These are phyloP conservation scores for Leucoma salicis DNA, from an alignment of 2,888 invertebrate genomes.

Conservation along the genomic window DNA sequence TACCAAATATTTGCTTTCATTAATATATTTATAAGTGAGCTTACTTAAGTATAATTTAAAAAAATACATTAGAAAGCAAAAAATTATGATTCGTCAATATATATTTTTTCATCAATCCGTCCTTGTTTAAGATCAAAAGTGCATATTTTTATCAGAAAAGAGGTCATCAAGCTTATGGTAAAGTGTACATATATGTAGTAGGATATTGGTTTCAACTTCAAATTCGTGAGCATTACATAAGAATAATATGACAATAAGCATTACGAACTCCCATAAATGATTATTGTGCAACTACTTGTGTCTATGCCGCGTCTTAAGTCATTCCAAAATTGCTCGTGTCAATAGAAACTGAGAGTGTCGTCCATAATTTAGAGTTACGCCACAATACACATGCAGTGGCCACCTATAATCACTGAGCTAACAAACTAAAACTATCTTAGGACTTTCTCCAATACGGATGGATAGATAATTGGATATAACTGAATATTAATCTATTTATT, in stretches of 20 bases:
- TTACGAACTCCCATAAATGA: background rate
- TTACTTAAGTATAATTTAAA: too few relatives aligned
- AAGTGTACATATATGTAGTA: too few relatives aligned
- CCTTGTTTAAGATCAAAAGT: too few relatives aligned
- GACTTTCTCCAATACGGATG: conserved; percentile 61
- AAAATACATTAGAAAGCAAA: too few relatives aligned
- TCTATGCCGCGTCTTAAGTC: conserved; percentile 25
- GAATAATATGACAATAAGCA: background rate
- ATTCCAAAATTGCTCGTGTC: conserved; percentile 46
- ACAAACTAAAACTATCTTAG: conserved; percentile 49
- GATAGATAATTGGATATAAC: too few relatives aligned
- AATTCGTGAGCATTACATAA: background rate
- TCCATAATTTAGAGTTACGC: conserved; percentile 58
- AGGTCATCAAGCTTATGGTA: too few relatives aligned
- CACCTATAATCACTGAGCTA: conserved; percentile 52
- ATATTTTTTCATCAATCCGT: too few relatives aligned
- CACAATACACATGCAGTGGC: conserved; percentile 43
- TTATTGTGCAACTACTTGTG: conserved; percentile 34
- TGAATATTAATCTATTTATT: conserved; percentile 55
- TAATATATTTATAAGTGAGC: too few relatives aligned
- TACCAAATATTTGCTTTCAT: too few relatives aligned
- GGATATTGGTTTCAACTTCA: background rate
- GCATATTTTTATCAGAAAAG: too few relatives aligned
- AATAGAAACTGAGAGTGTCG: conserved; percentile 67
- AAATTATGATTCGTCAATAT: too few relatives aligned